phyloP scores from a whole-genome alignment of 2,888 invertebrate genomes.

The Choreutis nemorana region DNA sequence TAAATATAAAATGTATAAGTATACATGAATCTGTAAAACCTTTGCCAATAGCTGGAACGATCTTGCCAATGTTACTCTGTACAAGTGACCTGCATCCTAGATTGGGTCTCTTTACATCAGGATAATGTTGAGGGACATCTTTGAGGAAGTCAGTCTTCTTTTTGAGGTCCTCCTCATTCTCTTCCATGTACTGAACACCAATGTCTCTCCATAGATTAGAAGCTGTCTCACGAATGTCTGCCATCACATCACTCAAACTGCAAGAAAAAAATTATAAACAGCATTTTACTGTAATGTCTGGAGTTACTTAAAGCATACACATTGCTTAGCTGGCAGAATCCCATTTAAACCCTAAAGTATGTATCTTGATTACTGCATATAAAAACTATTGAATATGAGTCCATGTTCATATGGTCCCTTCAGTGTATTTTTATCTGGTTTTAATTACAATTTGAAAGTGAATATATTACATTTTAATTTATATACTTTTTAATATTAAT shows the following conservation, averaged over 20 bases:
- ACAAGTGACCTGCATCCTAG: slow-evolving; percentile 86
- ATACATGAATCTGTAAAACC: too few species aligned
- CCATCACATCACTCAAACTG: slow-evolving; percentile 81
- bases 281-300: not conserved
- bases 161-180: slow-evolving; percentile 88
- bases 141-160: slow-evolving; percentile 81
- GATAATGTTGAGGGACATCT: slow-evolving; percentile 76
- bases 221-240: slow-evolving; percentile 73
- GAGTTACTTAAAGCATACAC: not conserved
- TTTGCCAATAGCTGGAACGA: slow-evolving; percentile 72
- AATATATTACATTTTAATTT: too few species aligned
- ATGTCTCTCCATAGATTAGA: slow-evolving; percentile 72
- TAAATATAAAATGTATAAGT: too few species aligned
- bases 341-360: not conserved
- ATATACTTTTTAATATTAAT: too few species aligned
- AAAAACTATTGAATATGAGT: not conserved
- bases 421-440: too few species aligned
- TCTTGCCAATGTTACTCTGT: slow-evolving; percentile 76
- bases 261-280: slow-evolving; percentile 7
- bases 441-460: too few species aligned
- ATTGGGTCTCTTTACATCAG: slow-evolving; percentile 79
- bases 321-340: not conserved
- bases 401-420: too few species aligned
- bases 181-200: slow-evolving; percentile 81
- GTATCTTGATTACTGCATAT: not conserved